Base-by-base conservation (phyloP, 92 coral and sea anemone genomes). In the Epizoanthus fatuus region DNA sequence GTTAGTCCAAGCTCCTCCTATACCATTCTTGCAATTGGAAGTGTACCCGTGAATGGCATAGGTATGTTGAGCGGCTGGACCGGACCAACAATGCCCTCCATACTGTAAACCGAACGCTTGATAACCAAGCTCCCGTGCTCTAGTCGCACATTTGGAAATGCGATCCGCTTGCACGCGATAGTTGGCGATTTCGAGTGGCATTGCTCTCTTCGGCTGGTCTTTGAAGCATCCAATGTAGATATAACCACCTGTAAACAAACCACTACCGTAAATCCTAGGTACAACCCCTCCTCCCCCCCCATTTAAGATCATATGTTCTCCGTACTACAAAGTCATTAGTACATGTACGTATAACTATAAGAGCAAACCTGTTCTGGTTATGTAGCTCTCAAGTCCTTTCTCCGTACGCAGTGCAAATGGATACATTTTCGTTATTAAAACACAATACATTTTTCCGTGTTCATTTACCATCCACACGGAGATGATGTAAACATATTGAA, bases 41-140 rank as follows among this genome's bases (percentile, higher is more conserved):
- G 4, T 40, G 45, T 40, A 3, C 6, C 45, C 45, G 6, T 40
- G 6, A 3, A 2, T 63, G 44, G 55, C 42, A 59, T 63, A 79
- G 9, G 72, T 62, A 1, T 44, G 57, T 19, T 40, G 84, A 17
- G 73, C 84, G 3, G 5, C 37, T n/a, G 84, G 84, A 38, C 84
- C 84, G 7, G 84, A 63, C 60, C 54, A 79, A 19, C 84, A 79
- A 59, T 37, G 32, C 12, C 44, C 53, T 22, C 22, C 29, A 37
- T 14, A 0, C 12, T 66, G 72, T 9, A 66, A 42, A 12, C 72
- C 72, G 38, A 66, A 66, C n/a, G 47, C 72, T 35, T 1, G 45
- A n/a, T n/a, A 66, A 2, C 72, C 72, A 11, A 35, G 72, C 49
- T 66, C 49, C 15, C 19, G 15, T 3, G 72, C 51, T 13, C 38